These are phyloP conservation scores for Neotoma lepida DNA, from an alignment of 2,113 vertebrate species.

Conservation along the genomic window DNA sequence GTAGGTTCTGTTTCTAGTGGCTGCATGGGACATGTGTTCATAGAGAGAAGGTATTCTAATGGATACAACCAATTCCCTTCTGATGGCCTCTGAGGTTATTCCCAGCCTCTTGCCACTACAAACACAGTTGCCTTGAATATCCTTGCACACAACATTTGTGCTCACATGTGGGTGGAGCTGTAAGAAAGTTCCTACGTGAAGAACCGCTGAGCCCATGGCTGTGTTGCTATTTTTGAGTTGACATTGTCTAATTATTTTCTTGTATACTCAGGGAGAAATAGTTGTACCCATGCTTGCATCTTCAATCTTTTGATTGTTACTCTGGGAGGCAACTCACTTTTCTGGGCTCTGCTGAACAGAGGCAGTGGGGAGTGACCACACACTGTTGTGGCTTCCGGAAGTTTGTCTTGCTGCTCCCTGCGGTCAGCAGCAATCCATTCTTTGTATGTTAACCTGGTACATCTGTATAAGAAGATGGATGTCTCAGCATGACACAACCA, in stretches of 20 bases:
- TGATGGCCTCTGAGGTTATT: background rate
- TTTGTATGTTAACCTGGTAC: conserved; percentile 22
- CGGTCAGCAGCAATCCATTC: background rate
- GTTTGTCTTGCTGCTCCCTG: background rate
- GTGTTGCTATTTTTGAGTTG: background rate
- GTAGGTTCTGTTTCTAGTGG: background rate
- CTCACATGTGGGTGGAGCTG: fast-evolving
- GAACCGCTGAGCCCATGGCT: background rate
- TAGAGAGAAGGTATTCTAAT: background rate
- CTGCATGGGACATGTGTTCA: background rate
- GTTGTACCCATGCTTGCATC: fast-evolving
- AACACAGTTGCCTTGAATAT: background rate
- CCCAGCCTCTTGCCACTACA: background rate
- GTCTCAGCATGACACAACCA: conserved; percentile 10
- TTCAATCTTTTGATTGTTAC: background rate
- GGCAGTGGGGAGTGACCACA: background rate
- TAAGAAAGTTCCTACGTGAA: background rate
- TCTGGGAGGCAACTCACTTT: background rate
- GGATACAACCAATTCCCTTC: background rate
- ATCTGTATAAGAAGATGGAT: conserved; percentile 13
- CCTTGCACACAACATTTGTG: background rate
- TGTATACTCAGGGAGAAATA: background rate
- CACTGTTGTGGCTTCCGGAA: background rate
- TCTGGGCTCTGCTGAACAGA: background rate
- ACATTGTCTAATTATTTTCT: background rate